Evolutionary conservation across 2,888 invertebrate genomes (phyloP).

Genomic region (Eretmocerus hayati): DNA sequence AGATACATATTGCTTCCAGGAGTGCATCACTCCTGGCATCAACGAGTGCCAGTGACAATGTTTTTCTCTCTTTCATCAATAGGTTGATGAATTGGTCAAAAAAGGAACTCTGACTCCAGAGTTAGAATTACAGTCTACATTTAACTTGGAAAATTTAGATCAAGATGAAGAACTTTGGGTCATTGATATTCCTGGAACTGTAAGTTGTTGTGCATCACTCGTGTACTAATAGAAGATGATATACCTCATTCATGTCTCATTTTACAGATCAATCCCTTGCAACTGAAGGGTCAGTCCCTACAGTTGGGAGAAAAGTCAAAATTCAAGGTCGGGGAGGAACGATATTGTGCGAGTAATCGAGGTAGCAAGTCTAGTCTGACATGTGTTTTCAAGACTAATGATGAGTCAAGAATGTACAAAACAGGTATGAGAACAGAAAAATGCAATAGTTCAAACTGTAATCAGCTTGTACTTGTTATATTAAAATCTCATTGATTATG

Average conservation of each 20-base stretch:
- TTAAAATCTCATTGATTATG: neutral
- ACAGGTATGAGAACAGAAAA: constrained; percentile 12
- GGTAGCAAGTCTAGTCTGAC: constrained; percentile 19
- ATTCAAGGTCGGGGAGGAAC: constrained; percentile 22
- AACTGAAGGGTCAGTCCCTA: constrained; percentile 22
- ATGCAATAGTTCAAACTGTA: neutral
- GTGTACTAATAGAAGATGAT: neutral
- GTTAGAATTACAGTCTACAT: constrained; percentile 12
- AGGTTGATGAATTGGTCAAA: constrained; percentile 21
- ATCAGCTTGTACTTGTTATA: neutral
- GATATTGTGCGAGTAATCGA: constrained; percentile 21
- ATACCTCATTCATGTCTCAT: neutral
- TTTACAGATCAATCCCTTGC: constrained; percentile 22
- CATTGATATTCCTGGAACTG: constrained; percentile 25
- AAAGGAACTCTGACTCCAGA: constrained; percentile 11
- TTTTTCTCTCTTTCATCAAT: constrained; percentile 1
- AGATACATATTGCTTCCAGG: neutral
- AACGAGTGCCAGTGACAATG: neutral
- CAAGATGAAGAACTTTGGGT: constrained; percentile 26
- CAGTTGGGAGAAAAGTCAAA: constrained; percentile 24
- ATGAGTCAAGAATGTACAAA: constrained; percentile 2
- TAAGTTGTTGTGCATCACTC: no score
- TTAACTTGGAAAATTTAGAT: constrained; percentile 15
- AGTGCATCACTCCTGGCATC: neutral
- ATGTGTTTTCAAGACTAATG: constrained; percentile 20